Base-by-base conservation (phyloP, 2,797 vertebrate species). In the Carapus acus region DNA sequence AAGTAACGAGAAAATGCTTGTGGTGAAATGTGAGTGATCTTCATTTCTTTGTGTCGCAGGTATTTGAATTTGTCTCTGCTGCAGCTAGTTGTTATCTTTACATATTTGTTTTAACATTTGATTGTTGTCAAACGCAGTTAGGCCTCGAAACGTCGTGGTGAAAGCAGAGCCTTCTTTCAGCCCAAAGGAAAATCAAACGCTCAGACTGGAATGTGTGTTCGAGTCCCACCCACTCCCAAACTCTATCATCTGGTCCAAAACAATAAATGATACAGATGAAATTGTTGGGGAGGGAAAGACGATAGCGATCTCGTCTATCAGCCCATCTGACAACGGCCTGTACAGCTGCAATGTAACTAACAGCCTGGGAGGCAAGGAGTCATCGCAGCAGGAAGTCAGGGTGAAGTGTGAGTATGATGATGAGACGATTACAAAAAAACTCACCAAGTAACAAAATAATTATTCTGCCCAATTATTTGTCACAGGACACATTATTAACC, bases 331-430 rank as follows among this genome's bases (percentile, higher is more conserved):
- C 63, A 61, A 64, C 0, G 85, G 79, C 29, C 0, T 0, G 4
- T 88, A 87, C 53, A 36, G 9, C 16, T 88, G 85, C 43, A 16
- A 7, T 2, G 78, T 65, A 54, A 18, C 0, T 0, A 88, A 88
- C 45, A 0, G 2, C 0, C 16, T 88, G 1, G 85, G 84, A 64
- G 54, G 1, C 1, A 52, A 23, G 23, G 3, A 6, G 14, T 87
- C 86, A 0, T 0, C 2, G 21, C 1, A 8, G 21, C 17, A 38
- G 2, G 4, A 58, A 0, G 46, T 88, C 49, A 63, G 59, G 38
- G 71, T 88, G 41, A 69, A 44, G 4, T 71, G 87, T 88, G 44
- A 77, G 86, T 83, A 58, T 2, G 42, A 15, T 14, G 3, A 16
- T 17, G 31, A 7, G 6, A 33, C 14, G 27, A 29, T 29, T 11